These are phyloP conservation scores for Ennomos erosarius DNA, from an alignment of 2,888 invertebrate species.

Conservation along the genomic window DNA sequence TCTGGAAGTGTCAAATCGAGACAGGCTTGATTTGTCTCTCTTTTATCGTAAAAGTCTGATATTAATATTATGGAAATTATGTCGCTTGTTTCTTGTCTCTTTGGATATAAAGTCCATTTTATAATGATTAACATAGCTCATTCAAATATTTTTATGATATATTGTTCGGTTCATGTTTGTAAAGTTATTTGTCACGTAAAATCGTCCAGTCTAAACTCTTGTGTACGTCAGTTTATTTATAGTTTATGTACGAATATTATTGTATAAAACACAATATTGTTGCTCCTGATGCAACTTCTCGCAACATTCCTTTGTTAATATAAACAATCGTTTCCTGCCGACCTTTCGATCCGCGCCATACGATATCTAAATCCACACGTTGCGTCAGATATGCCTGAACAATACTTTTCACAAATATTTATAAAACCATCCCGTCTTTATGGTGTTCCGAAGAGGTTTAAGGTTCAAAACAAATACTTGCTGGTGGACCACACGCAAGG, in stretches of 20 bases:
- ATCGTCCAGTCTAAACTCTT: too few relatives aligned
- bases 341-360: constrained; percentile 25
- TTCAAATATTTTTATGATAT: too few relatives aligned
- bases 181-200: too few relatives aligned
- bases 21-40: constrained; percentile 5
- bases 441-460: constrained; percentile 50
- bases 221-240: neutral
- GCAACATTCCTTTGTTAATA: constrained; percentile 13
- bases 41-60: too few relatives aligned
- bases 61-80: too few relatives aligned
- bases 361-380: constrained; percentile 37
- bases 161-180: too few relatives aligned
- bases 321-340: constrained; percentile 29
- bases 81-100: too few relatives aligned
- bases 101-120: too few relatives aligned
- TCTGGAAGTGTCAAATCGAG: constrained; percentile 17
- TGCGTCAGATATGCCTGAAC: constrained; percentile 40
- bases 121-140: too few relatives aligned
- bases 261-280: constrained; percentile 8
- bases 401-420: constrained; percentile 49
- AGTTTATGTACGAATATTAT: neutral
- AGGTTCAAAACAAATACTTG: constrained; percentile 50
- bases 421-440: constrained; percentile 51
- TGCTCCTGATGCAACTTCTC: constrained; percentile 7
- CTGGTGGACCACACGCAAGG: constrained; percentile 60